Evolutionary conservation across 2,888 invertebrate genomes (phyloP), one percentile per base, ranked within the genome.

Genomic region (Pycnomerus fuliginosus): DNA sequence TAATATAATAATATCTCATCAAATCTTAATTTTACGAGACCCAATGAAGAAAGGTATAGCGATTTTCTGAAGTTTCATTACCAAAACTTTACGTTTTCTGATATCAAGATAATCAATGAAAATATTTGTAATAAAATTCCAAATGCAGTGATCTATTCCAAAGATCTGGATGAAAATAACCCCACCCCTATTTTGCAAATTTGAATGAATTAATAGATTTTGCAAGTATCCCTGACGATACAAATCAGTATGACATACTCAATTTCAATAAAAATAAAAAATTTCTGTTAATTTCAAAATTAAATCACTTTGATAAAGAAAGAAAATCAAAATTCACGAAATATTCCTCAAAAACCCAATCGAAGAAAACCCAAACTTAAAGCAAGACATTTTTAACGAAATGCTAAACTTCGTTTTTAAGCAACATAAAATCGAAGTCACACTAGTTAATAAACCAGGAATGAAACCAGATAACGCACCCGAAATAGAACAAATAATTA

Each of bases 311-410:
- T 20, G 20, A 20, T 20, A 13, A 33, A 20, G 11, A 15, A 5
- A 3, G 4, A 25, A 25, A 23, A 5, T 3, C 10, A 20, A 25
- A 3, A 2, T 35, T 5, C 10, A 29, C 7, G 15, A 55, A 38
- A 38, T 14, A 54, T 66, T 38, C 13, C 5, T 39, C 8, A 22
- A 15, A 3, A 43, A 38, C 30, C 37, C 43, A 30, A 23, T 28
- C 7, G 3, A 8, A 17, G 11, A 39, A n/a, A 44, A 32, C 27
- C 11, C 10, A 16, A 36, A 36, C 13, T 16, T 42, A 14, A 42
- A 42, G 28, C 13, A 17, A 3, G 42, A 42, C 13, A 16, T 42
- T 10, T 13, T 42, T n/a, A 20, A 42, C 11, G 36, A 36, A 27
- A 15, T 36, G 16, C 13, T 37, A 16, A 13, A 37, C 14, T 43